phyloP scores from a whole-genome alignment of 2,113 vertebrate species.

The Oncorhynchus clarkii region DNA sequence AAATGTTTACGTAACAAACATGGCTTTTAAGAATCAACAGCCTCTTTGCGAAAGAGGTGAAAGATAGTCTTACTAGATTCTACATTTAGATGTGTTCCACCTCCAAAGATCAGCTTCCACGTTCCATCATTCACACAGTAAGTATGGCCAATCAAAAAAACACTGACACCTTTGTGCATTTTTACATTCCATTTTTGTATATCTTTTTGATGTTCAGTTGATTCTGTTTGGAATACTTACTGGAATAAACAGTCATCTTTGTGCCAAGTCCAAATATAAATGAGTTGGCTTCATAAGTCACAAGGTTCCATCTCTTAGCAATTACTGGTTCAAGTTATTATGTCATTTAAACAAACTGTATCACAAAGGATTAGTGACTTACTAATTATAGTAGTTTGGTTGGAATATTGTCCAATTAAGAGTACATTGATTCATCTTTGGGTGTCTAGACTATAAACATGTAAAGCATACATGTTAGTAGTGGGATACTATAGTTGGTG shows the following conservation, averaged over 20 bases:
- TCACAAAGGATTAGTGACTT: too few relatives aligned
- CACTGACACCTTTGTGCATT: neutral
- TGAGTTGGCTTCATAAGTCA: neutral
- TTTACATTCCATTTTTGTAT: too few relatives aligned
- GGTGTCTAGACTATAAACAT: neutral
- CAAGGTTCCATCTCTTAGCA: neutral
- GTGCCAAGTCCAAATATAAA: neutral
- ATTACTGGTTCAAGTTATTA: constrained; percentile 1
- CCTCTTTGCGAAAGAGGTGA: neutral
- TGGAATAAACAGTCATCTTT: too few relatives aligned
- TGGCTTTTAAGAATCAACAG: neutral
- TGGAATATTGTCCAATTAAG: neutral
- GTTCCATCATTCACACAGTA: constrained; percentile 24
- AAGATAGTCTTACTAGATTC: constrained; percentile 42
- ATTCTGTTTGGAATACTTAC: too few relatives aligned
- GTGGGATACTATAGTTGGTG: neutral
- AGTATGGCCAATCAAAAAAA: constrained; percentile 9
- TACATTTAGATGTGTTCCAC: constrained; percentile 25
- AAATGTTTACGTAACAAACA: too few relatives aligned
- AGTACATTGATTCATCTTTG: neutral
- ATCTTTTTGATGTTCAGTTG: too few relatives aligned
- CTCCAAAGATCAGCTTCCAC: constrained; percentile 26
- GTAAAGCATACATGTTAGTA: neutral
- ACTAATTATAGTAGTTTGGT: too few relatives aligned
- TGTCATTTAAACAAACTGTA: too few relatives aligned